phyloP scores from a whole-genome alignment of 1,140 invertebrate species.

The Aphelinus atriplicis region DNA sequence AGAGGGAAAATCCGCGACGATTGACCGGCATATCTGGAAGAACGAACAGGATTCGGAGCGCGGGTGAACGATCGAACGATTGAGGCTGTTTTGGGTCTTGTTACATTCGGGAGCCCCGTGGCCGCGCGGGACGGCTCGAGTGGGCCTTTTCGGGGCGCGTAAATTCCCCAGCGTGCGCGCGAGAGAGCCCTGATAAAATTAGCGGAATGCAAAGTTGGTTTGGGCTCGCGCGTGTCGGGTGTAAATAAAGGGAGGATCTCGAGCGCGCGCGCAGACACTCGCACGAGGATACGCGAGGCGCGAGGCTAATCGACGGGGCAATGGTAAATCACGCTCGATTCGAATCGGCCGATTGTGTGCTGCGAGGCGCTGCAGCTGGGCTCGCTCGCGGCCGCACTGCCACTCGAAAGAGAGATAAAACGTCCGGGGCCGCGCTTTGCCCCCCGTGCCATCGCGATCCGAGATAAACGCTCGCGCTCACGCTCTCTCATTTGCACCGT shows the following conservation, averaged over 20 bases:
- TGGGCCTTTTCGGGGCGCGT: neutral
- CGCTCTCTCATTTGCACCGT: constrained; percentile 36
- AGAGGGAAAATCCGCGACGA: too few species aligned
- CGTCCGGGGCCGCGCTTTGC: neutral
- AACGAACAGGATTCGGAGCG: too few species aligned
- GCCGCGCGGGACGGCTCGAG: too few species aligned
- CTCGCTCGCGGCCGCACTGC: neutral
- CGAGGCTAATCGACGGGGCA: constrained; percentile 34
- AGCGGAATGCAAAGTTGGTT: constrained; percentile 4
- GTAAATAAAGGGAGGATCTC: neutral
- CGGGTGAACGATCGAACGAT: too few species aligned
- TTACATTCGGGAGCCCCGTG: too few species aligned
- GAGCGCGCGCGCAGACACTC: neutral
- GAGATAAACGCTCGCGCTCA: constrained; percentile 29
- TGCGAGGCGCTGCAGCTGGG: too few species aligned
- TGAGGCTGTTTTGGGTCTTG: too few species aligned
- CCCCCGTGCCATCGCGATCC: constrained; percentile 19
- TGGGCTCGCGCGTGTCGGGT: neutral
- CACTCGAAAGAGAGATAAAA: constrained; percentile 4
- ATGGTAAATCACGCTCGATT: constrained; percentile 32
- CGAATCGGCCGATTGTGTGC: constrained; percentile 14
- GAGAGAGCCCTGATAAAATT: constrained; percentile 13
- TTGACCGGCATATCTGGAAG: too few species aligned
- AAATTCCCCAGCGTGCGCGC: constrained; percentile 7
- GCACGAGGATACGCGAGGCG: constrained; percentile 5